Evolutionary conservation across 2,113 vertebrate genomes (phyloP).

Genomic region (Donacobius atricapilla): DNA sequence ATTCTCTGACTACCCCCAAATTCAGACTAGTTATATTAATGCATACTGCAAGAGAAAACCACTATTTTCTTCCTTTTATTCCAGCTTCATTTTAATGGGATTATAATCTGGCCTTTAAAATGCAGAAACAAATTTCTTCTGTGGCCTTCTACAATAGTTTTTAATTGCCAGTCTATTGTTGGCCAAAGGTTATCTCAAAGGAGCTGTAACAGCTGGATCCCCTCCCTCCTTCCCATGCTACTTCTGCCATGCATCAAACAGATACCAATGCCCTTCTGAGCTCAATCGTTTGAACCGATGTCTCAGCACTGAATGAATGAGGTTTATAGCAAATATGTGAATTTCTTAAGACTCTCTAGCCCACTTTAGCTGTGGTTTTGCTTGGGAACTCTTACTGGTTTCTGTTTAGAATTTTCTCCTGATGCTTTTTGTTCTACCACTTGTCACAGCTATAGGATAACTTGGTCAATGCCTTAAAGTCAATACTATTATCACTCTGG

Average conservation of each 20-base stretch:
- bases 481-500: conserved; percentile 2
- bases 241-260: rapidly evolving
- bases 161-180: neutral
- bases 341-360: neutral
- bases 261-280: neutral
- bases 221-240: neutral
- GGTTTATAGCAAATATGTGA: neutral
- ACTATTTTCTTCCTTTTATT: neutral
- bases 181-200: neutral
- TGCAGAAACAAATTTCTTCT: neutral
- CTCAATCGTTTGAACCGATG: neutral
- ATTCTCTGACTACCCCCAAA: neutral
- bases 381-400: neutral
- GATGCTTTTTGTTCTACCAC: neutral
- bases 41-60: neutral
- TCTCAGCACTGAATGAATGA: neutral
- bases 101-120: neutral
- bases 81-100: neutral
- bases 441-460: neutral
- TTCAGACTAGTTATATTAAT: neutral
- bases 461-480: neutral
- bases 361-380: neutral
- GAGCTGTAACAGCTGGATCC: neutral
- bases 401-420: neutral
- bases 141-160: neutral